Conservation (phyloP, 2,113 vertebrate genomes). For the Megalops atlanticus region DNA sequence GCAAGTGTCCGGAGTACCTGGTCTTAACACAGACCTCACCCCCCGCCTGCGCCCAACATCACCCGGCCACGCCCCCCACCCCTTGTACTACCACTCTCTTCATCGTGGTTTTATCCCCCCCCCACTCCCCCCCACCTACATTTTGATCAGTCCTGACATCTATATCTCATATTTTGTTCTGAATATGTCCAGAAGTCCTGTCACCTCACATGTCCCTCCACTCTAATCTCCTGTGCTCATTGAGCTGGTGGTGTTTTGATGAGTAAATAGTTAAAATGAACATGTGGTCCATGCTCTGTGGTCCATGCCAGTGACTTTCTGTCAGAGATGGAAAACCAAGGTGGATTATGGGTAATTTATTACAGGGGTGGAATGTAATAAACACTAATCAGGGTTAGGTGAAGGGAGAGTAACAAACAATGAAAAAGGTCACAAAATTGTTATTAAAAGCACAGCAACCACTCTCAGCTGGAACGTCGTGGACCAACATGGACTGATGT, state of each 20-base stretch:
- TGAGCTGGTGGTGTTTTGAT: neutral
- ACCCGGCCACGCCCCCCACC: neutral
- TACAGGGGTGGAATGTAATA: neutral
- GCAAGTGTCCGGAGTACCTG: constrained; percentile 64
- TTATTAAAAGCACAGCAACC: too few species aligned
- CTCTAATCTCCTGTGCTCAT: neutral
- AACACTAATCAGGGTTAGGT: neutral
- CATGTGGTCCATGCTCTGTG: too few species aligned
- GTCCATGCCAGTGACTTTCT: neutral
- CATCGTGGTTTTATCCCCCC: constrained; percentile 13
- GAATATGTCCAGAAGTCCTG: neutral
- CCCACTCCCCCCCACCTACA: constrained; percentile 14
- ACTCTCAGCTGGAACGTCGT: neutral
- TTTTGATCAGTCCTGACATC: constrained; percentile 17
- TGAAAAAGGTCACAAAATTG: too few species aligned
- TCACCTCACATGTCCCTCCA: neutral
- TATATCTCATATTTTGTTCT: neutral
- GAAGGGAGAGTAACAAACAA: too few species aligned
- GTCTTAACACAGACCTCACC: constrained; percentile 54
- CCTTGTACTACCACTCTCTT: constrained; percentile 22
- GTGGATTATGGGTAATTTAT: neutral
- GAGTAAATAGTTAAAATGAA: too few species aligned
- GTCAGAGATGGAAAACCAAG: neutral
- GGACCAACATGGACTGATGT: neutral
- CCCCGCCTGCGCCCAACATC: constrained; percentile 17